Percentiles rank a stretch among this genome's conserved stretches.
Evolutionary conservation across 2,888 invertebrate species (phyloP).

Genomic region (Zaprionus lineosus): DNA sequence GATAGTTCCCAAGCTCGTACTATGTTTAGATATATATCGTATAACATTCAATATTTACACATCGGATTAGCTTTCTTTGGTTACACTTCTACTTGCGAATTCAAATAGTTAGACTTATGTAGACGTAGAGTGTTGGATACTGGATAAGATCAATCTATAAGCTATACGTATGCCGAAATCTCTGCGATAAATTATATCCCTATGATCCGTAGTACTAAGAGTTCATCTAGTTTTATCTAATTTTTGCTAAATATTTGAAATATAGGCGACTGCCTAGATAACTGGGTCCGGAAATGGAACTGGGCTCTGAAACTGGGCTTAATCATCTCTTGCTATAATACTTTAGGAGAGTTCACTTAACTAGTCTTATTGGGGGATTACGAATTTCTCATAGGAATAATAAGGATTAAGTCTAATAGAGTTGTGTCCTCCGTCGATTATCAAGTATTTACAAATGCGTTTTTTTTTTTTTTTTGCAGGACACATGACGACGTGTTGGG

Average conservation of each 20-base stretch:
- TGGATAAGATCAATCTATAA: constrained; percentile 31
- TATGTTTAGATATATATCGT: constrained; percentile 1
- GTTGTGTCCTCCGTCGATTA: not conserved
- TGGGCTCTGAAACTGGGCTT: constrained; percentile 31
- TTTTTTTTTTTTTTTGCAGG: no score
- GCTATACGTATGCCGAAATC: constrained; percentile 26
- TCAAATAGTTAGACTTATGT: constrained; percentile 34
- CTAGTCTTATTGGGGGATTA: constrained; percentile 33
- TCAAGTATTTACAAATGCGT: constrained; percentile 33
- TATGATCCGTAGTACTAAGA: constrained; percentile 15
- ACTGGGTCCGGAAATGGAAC: constrained; percentile 28
- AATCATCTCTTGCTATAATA: constrained; percentile 43
- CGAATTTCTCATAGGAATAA: constrained; percentile 50
- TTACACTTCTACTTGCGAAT: constrained; percentile 37
- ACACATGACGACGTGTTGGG: no score
- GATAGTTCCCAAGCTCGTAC: constrained; percentile 13
- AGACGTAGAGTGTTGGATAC: constrained; percentile 23
- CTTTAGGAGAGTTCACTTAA: constrained; percentile 48
- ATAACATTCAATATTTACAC: constrained; percentile 49
- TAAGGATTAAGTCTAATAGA: constrained; percentile 5
- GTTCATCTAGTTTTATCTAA: constrained; percentile 29
- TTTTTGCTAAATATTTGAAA: constrained; percentile 52
- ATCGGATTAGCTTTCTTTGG: constrained; percentile 49
- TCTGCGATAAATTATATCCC: constrained; percentile 38
- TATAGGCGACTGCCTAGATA: constrained; percentile 35